These are phyloP conservation scores for Pyrochroa serraticornis DNA, from an alignment of 2,888 invertebrate genomes.

Conservation along the genomic window DNA sequence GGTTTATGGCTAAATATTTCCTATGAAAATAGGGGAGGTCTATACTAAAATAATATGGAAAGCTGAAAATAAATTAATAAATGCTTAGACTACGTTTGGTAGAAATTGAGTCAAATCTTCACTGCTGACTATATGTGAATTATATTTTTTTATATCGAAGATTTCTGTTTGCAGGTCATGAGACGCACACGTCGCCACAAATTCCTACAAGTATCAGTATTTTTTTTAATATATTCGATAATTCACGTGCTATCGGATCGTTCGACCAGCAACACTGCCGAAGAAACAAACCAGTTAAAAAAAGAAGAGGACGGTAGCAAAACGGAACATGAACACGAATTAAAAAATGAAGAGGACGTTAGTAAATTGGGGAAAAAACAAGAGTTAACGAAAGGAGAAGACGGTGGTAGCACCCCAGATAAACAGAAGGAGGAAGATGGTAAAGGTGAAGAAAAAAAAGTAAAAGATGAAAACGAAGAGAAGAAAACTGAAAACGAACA, in stretches of 20 bases:
- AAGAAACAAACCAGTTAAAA: not conserved
- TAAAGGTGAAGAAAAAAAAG: not conserved
- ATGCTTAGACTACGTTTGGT: not conserved
- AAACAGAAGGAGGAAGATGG: not conserved
- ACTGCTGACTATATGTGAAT: no score
- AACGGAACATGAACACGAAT: not conserved
- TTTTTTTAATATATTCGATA: conserved; percentile 72
- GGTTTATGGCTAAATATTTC: no score
- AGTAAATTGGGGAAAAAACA: no score
- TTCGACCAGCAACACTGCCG: conserved; percentile 29
- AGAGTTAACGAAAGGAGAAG: not conserved
- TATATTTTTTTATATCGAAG: not conserved
- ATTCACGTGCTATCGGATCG: conserved; percentile 54
- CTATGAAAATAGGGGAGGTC: no score
- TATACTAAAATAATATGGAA: no score
- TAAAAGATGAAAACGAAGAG: no score
- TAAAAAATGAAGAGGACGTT: not conserved
- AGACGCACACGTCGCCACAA: conserved; percentile 69
- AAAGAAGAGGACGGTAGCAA: not conserved
- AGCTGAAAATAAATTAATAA: no score
- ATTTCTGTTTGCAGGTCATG: conserved; percentile 60
- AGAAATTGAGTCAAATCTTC: not conserved
- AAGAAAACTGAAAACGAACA: no score
- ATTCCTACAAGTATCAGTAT: conserved; percentile 69
- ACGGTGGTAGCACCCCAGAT: not conserved